These are phyloP conservation scores for Streptopelia turtur DNA, from an alignment of 2,797 vertebrate genomes.

Conservation along the genomic window DNA sequence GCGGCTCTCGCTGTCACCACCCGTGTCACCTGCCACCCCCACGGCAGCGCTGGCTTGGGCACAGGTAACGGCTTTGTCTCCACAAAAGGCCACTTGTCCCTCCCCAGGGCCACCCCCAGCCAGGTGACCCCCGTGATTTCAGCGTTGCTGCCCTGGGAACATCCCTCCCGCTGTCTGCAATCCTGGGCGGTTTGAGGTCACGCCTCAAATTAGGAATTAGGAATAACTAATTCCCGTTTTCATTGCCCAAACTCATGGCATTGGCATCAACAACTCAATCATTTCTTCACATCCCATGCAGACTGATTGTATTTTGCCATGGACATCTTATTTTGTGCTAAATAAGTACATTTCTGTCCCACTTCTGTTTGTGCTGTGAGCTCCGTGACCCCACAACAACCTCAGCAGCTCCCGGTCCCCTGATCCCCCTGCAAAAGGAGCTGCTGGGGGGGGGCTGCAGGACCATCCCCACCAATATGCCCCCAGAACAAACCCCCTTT, in stretches of 20 bases:
- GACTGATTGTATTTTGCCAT: not conserved
- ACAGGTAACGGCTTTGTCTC: not conserved
- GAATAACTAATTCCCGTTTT: not conserved
- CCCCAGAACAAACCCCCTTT: not conserved
- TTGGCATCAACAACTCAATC: rapidly evolving
- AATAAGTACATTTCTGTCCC: not conserved
- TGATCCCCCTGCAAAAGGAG: not conserved
- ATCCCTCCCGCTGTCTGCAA: not conserved
- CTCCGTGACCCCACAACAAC: not conserved
- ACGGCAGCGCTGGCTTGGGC: not conserved
- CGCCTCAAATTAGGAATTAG: not conserved
- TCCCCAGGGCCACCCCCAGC: not conserved
- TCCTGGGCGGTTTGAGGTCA: not conserved
- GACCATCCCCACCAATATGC: rapidly evolving
- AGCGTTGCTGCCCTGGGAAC: not conserved
- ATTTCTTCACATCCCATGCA: not conserved
- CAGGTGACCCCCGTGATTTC: not conserved
- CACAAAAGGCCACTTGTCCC: not conserved
- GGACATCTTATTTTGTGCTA: not conserved
- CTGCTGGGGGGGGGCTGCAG: not conserved
- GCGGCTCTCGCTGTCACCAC: not conserved
- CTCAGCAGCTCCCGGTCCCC: not conserved
- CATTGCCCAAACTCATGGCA: not conserved
- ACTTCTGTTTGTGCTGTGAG: not conserved
- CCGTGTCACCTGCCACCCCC: not conserved